Conservation (phyloP, 1,140 invertebrate genomes). For the Drosophila parabipectinata region DNA sequence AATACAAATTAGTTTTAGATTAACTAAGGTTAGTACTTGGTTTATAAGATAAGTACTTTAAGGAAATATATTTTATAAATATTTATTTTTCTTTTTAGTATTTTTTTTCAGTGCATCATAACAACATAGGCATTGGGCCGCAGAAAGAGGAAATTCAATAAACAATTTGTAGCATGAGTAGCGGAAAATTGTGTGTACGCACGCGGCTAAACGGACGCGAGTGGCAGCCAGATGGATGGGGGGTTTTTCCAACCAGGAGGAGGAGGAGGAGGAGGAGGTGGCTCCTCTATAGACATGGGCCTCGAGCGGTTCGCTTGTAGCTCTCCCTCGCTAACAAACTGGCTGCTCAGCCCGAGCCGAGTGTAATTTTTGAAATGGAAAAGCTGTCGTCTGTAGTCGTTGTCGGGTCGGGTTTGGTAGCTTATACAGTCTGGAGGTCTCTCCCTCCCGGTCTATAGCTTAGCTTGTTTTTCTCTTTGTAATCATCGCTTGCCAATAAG, state of each 20-base stretch:
- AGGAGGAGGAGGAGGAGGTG: too few relatives aligned
- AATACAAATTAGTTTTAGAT: too few relatives aligned
- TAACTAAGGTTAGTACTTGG: too few relatives aligned
- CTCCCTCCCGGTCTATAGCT: slow-evolving; percentile 43
- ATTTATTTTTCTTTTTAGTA: too few relatives aligned
- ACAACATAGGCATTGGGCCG: slow-evolving; percentile 30
- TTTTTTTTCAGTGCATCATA: slow-evolving; percentile 7
- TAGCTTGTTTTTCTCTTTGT: slow-evolving; percentile 70
- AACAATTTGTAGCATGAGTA: slow-evolving; percentile 83
- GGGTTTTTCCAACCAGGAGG: slow-evolving; percentile 11
- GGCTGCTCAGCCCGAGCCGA: slow-evolving; percentile 12
- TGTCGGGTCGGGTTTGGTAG: slow-evolving; percentile 14
- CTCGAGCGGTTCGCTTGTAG: background rate
- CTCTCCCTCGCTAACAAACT: slow-evolving; percentile 16
- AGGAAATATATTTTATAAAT: too few relatives aligned
- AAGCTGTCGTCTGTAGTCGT: slow-evolving; percentile 66
- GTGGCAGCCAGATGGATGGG: slow-evolving; percentile 20
- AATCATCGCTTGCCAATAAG: slow-evolving; percentile 83
- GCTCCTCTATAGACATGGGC: background rate
- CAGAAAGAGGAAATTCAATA: slow-evolving; percentile 80
- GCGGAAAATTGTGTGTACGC: slow-evolving; percentile 82
- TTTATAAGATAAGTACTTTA: too few relatives aligned
- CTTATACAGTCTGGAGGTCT: background rate
- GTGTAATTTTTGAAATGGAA: slow-evolving; percentile 79
- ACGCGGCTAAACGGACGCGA: slow-evolving; percentile 75